Base-by-base conservation (phyloP, 2,113 vertebrate species). In the Cyanoramphus novaezelandiae region DNA sequence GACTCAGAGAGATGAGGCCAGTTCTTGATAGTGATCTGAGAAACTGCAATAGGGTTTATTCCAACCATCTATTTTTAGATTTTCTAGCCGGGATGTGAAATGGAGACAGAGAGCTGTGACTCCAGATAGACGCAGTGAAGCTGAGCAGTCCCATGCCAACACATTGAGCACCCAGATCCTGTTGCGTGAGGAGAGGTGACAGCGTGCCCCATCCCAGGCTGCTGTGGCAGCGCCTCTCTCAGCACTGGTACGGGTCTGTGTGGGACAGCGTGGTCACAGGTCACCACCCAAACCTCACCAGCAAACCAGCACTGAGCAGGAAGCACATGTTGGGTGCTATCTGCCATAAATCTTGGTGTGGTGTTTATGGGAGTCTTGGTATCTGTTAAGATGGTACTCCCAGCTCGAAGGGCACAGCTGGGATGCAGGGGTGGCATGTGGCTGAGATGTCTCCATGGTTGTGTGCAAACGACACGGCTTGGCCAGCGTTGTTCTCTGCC, bases 31-130 rank as follows among this genome's bases (percentile, higher is more conserved):
- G 64, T 1, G 24, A 92, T 96, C 93, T 92, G 86, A 90, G 82
- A 90, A 95, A 90, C 8, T 44, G 49, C 81, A 78, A 12, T 14
- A 47, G 94, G 43, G 79, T 62, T 67, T 79, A 72, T 74, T 97
- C 94, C 84, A 96, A 7, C 24, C 21, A 18, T 18, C 72, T 96
- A 65, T 94, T 95, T 95, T 92, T 93, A 89, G 88, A 20, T 70
- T 86, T 86, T 57, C 81, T 86, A 63, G n/a, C 0, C 3, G 43
- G 41, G 44, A 33, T 49, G 68, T 57, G 75, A 49, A 65, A 80
- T 6, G 17, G 63, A 88, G 77, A 59, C 31, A 43, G 60, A 25
- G 41, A 15, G 68, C 83, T 46, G 68, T 39, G 44, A 47, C 33
- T 67, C 17, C 2, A 5, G 81, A 15, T 0, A 25, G 52, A 43